Percentiles rank a stretch among this genome's conserved stretches.
phyloP scores from a whole-genome alignment of 1,140 invertebrate genomes.

The Lasioglossum baleicum region DNA sequence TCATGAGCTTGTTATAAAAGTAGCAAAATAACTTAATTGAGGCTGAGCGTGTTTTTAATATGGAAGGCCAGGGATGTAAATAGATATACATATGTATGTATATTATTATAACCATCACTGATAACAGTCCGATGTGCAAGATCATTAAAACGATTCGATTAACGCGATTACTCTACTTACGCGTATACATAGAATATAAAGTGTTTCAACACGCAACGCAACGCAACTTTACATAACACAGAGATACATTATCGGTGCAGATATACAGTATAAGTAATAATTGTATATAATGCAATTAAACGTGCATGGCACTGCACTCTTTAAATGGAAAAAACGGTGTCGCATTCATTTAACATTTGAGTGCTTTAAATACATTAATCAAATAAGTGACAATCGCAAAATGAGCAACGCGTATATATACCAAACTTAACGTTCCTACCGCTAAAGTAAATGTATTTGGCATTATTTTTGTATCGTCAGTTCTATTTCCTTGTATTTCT shows the following conservation, averaged over 20 bases:
- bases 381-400: constrained; percentile 1
- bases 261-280: constrained; percentile 17
- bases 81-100: constrained; percentile 19
- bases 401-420: not conserved
- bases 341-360: not conserved
- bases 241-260: constrained; percentile 14
- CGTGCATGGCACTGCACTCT: constrained; percentile 18
- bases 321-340: constrained; percentile 4
- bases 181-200: constrained; percentile 4
- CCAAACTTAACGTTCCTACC: constrained; percentile 13
- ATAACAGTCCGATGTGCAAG: constrained; percentile 52
- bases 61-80: constrained; percentile 54
- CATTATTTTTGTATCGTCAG: constrained; percentile 20
- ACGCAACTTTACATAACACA: constrained; percentile 22
- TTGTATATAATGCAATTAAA: not conserved
- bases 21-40: constrained; percentile 77
- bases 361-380: not conserved
- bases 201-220: constrained; percentile 2
- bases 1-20: constrained; percentile 71
- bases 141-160: constrained; percentile 33
- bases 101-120: constrained; percentile 18
- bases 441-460: constrained; percentile 18
- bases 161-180: constrained; percentile 8
- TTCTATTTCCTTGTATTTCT: not conserved
- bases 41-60: constrained; percentile 66